Base-by-base conservation (phyloP, 1,140 invertebrate species). In the Eriocheir sinensis region DNA sequence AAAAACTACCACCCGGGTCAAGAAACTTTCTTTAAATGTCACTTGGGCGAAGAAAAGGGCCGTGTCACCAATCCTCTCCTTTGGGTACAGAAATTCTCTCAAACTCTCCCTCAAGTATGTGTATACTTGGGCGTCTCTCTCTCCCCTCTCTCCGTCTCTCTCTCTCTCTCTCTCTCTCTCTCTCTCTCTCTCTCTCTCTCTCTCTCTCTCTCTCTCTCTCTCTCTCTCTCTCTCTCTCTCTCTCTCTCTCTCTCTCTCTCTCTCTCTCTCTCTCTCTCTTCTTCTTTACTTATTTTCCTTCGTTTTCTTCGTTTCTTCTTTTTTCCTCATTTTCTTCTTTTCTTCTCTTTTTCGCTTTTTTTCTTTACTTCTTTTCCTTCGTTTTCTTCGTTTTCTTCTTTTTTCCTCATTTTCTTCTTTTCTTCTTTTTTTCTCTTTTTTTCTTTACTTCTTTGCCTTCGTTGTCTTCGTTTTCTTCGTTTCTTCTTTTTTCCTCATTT, bases 131-230 rank as follows among this genome's bases (percentile, higher is more conserved):
- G n/a, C n/a, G n/a, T n/a, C n/a, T n/a, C n/a, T n/a, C n/a, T n/a
- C n/a, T n/a, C n/a, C n/a, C n/a, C n/a, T n/a, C n/a, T n/a, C n/a
- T n/a, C n/a, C n/a, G n/a, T n/a, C 80, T 8, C 80, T 81, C 80
- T 81, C 80, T 81, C 80, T 81, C 80, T 81, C 80, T 81, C 80
- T 81, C 80, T 81, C 80, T 81, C 80, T 81, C 80, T 81, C 80
- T 81, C 80, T 81, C 80, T 81, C 80, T 81, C 80, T 81, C 80
- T 81, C 80, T 81, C 80, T 81, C 80, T 81, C 80, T 81, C 80
- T 81, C 80, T 81, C 80, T 81, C 80, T 81, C 80, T 81, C 80
- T 81, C 80, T 81, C 80, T 81, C 80, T 81, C 80, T 27, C 80
- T 81, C 80, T 85, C 15, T 85, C 30, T 32, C n/a, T 27, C 3